Conservation (phyloP, 2,113 vertebrate species). For the Oostethus manadensis region DNA sequence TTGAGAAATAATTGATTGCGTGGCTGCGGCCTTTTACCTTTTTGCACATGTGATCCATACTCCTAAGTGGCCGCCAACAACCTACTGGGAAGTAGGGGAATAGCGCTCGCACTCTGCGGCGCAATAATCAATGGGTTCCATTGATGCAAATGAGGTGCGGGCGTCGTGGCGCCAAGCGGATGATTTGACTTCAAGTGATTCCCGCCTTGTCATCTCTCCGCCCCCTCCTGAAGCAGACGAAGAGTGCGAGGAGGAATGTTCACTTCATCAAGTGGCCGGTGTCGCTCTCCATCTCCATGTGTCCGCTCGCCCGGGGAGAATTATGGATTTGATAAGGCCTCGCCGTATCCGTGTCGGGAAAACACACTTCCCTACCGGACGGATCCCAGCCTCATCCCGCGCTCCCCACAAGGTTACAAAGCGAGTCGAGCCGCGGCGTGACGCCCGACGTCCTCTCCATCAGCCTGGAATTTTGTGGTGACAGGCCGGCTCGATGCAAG, state of each 20-base stretch:
- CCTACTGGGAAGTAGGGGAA: too few species aligned
- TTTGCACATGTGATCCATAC: conserved; percentile 61
- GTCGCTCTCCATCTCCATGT: conserved; percentile 9
- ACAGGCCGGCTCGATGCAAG: conserved; percentile 19
- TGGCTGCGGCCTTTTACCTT: conserved; percentile 64
- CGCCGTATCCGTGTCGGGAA: conserved; percentile 32
- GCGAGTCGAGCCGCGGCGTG: conserved; percentile 18
- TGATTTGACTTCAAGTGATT: too few species aligned
- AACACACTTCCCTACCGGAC: conserved; percentile 45
- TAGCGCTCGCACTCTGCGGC: too few species aligned
- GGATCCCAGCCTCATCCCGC: conserved; percentile 23
- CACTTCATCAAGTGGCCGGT: background rate
- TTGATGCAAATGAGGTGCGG: too few species aligned
- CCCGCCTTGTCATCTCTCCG: too few species aligned
- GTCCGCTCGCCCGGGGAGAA: conserved; percentile 32
- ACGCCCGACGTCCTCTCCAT: conserved; percentile 21
- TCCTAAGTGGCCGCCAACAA: conserved; percentile 50
- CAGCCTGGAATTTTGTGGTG: conserved; percentile 25
- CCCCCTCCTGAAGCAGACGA: too few species aligned
- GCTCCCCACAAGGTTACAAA: conserved; percentile 42
- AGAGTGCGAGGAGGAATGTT: background rate
- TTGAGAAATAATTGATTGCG: conserved; percentile 66
- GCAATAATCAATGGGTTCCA: too few species aligned
- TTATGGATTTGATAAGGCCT: conserved; percentile 51
- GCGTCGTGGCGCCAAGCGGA: too few species aligned